phyloP scores from a whole-genome alignment of 1,140 invertebrate species.

The Brachionus rubens region DNA sequence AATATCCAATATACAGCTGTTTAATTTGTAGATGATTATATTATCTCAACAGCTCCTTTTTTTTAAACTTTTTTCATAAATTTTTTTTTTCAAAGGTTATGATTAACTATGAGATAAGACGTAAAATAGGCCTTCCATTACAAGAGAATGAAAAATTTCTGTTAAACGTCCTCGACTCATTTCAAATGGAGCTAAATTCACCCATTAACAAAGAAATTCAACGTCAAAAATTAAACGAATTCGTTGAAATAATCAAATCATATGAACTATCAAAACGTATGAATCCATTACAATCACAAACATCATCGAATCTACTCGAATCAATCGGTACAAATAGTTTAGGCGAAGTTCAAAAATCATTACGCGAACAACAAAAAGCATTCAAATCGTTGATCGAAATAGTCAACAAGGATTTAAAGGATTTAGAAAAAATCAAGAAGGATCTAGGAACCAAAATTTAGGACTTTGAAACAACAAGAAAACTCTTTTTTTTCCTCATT shows the following conservation, averaged over 20 bases:
- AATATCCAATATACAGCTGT: no score
- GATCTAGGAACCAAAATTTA: conserved; percentile 9
- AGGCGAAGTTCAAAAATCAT: conserved; percentile 21
- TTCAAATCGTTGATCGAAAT: conserved; percentile 42
- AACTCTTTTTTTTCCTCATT: no score
- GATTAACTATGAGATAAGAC: conserved; percentile 36
- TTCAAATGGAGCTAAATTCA: conserved; percentile 41
- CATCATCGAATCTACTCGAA: not conserved
- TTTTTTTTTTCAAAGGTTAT: not conserved
- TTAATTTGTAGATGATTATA: not conserved
- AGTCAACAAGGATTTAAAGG: conserved; percentile 20
- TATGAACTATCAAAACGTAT: conserved; percentile 4
- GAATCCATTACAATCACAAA: conserved; percentile 1
- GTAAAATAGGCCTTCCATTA: conserved; percentile 25
- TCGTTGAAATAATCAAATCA: conserved; percentile 22
- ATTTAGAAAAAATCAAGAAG: conserved; percentile 33
- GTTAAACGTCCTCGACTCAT: conserved; percentile 27
- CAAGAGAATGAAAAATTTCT: conserved; percentile 45
- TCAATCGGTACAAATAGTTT: not conserved
- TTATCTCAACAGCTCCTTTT: not conserved
- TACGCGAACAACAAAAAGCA: conserved; percentile 26
- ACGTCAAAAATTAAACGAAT: conserved; percentile 38
- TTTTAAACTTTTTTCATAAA: not conserved
- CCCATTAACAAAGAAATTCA: conserved; percentile 43
- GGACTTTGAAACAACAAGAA: not conserved